These are phyloP conservation scores for Xenops minutus DNA, from an alignment of 2,797 vertebrate species.

Conservation along the genomic window DNA sequence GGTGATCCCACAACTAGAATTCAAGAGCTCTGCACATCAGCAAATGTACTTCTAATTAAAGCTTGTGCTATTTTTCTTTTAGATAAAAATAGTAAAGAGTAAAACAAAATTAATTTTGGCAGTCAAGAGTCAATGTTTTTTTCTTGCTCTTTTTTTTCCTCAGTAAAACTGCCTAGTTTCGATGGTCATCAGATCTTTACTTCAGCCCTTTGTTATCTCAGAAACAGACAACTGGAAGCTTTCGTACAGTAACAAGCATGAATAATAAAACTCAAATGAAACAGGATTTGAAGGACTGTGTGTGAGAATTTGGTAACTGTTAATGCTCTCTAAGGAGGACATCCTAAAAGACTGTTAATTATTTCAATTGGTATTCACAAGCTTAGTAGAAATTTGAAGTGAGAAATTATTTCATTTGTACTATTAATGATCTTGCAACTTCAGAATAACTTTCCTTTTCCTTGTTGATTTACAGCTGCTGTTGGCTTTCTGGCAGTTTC, in stretches of 20 bases:
- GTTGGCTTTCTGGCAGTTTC: conserved; percentile 91
- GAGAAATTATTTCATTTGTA: neutral
- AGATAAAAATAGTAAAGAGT: neutral
- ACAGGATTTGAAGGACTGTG: neutral
- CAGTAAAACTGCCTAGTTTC: neutral
- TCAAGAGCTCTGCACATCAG: neutral
- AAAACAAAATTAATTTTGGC: neutral
- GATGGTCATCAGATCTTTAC: neutral
- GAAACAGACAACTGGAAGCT: neutral
- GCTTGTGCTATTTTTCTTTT: neutral
- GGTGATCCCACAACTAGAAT: neutral
- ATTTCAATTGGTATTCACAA: neutral
- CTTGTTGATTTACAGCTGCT: conserved; percentile 79
- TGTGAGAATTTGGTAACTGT: neutral
- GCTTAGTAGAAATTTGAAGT: neutral
- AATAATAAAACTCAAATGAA: neutral
- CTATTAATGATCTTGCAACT: neutral
- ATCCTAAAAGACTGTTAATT: neutral
- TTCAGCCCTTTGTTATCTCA: neutral
- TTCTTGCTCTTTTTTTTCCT: neutral
- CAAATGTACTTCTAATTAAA: neutral
- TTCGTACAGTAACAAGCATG: neutral
- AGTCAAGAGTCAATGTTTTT: neutral
- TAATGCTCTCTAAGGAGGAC: neutral
- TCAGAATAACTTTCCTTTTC: neutral